These are phyloP conservation scores for Acromyrmex heyeri DNA, from an alignment of 1,140 invertebrate species.

Conservation along the genomic window DNA sequence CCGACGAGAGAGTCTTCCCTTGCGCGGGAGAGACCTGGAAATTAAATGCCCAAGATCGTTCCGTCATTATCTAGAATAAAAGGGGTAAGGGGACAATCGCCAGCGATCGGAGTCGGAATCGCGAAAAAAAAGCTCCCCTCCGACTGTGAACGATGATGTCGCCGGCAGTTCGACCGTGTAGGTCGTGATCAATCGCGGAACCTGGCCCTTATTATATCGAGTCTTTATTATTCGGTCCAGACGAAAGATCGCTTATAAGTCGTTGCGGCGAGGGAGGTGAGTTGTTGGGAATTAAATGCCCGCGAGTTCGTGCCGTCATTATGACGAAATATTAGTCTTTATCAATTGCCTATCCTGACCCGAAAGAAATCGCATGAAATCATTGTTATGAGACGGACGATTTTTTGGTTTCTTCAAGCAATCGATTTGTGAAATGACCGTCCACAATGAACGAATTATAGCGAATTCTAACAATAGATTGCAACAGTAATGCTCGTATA, in stretches of 20 bases:
- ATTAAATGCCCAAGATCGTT: conserved; percentile 82
- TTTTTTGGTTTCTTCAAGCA: neutral
- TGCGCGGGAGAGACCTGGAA: conserved; percentile 72
- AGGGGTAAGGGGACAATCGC: conserved; percentile 66
- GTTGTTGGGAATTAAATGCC: conserved; percentile 52
- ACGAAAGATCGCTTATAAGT: conserved; percentile 43
- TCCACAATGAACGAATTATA: conserved; percentile 19
- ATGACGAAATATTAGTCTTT: conserved; percentile 60
- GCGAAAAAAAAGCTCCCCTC: conserved; percentile 54
- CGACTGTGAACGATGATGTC: conserved; percentile 66
- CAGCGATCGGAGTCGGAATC: conserved; percentile 66
- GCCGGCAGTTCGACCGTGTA: conserved; percentile 37
- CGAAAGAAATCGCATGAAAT: conserved; percentile 38
- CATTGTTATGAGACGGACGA: conserved; percentile 27
- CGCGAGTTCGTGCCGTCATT: conserved; percentile 44
- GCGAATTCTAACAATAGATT: conserved; percentile 14
- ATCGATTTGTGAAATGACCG: conserved; percentile 7
- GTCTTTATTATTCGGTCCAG: conserved; percentile 59
- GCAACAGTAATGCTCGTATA: conserved; percentile 7
- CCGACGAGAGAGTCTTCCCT: conserved; percentile 70
- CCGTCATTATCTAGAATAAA: conserved; percentile 71
- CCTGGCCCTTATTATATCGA: conserved; percentile 41
- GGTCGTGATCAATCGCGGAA: conserved; percentile 48
- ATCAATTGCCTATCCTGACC: conserved; percentile 60
- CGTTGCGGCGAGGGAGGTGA: conserved; percentile 28